Base-by-base conservation (phyloP, 1,140 invertebrate species). In the Aphidius gifuensis region DNA sequence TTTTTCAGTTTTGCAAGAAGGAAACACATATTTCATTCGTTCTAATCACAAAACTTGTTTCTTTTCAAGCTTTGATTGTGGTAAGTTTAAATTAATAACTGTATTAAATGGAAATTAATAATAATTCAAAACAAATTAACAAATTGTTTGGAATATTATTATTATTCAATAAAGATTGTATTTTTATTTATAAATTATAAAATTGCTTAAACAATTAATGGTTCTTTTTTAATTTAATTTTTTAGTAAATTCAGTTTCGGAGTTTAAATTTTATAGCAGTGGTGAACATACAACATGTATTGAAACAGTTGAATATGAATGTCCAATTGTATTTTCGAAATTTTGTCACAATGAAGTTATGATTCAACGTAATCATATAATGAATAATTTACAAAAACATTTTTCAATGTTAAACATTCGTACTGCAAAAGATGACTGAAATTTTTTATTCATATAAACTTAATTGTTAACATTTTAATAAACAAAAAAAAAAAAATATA, bases 11-110 rank as follows among this genome's bases (percentile, higher is more conserved):
- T 85, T 77, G 68, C 81, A 80, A 58, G 78, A 73, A 65, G 73
- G 68, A 53, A 73, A 71, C 64, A 79, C 69, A 50, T 80, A 68
- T 75, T 69, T 81, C 6, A 86, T 90, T n/a, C 74, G 80, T 65
- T 90, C 88, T 0, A 76, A 73, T 6, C 88, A 90, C 67, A 69
- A 71, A 8, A 88, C 87, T 2, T 90, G 88, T 69, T 86, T 89
- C 64, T 80, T 87, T 6, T 64, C 68, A 8, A 79, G 79, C 49
- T 72, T 84, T 9, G 79, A 80, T 62, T 90, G 88, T 68, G 74
- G 88, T 89, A 79, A 85, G 85, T 83, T 61, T 58, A 59, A 59
- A 43, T 59, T 5, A 38, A 58, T 61, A 57, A 21, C 65, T 60
- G 16, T 61, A 38, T 53, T 49, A 50, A 44, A 5, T 43, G 21